Evolutionary conservation across 2,888 invertebrate genomes (phyloP).

Genomic region (Mesopsocus fuscifrons): DNA sequence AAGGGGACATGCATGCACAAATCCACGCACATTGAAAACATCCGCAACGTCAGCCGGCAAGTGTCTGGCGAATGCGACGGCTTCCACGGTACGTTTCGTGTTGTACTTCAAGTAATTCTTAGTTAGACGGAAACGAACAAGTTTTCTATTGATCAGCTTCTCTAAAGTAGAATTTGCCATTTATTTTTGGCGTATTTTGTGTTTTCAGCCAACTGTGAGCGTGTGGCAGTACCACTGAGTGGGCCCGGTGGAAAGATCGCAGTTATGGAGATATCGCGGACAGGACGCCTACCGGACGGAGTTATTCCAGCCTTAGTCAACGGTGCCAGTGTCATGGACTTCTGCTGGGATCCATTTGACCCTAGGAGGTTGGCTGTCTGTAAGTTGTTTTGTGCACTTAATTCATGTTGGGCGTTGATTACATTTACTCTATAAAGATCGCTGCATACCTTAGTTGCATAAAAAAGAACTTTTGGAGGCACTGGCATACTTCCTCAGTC

Average conservation of each 20-base stretch:
- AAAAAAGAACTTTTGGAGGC: no score
- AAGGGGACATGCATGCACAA: constrained; percentile 83
- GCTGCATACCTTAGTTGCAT: no score
- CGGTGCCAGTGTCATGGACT: constrained; percentile 76
- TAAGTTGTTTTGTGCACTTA: constrained; percentile 19
- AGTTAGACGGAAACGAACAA: no score
- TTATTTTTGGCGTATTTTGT: no score
- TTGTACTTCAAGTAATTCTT: no score
- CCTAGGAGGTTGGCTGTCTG: constrained; percentile 56
- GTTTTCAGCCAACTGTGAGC: constrained; percentile 52
- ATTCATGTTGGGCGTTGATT: neutral
- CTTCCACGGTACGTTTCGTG: constrained; percentile 57
- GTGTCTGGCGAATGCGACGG: constrained; percentile 90
- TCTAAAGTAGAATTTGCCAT: no score
- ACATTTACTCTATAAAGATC: neutral
- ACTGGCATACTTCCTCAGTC: no score
- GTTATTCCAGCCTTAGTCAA: constrained; percentile 78
- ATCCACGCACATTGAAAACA: constrained; percentile 78
- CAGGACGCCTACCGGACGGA: constrained; percentile 58
- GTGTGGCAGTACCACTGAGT: constrained; percentile 76
- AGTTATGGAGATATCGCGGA: constrained; percentile 59
- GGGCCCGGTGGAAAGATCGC: constrained; percentile 84
- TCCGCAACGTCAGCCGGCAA: constrained; percentile 75
- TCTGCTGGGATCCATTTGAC: constrained; percentile 88
- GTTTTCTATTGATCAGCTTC: no score